Evolutionary conservation across 2,113 vertebrate species (phyloP), one percentile per base, ranked within the genome.

Genomic region (Anhinga rufa): DNA sequence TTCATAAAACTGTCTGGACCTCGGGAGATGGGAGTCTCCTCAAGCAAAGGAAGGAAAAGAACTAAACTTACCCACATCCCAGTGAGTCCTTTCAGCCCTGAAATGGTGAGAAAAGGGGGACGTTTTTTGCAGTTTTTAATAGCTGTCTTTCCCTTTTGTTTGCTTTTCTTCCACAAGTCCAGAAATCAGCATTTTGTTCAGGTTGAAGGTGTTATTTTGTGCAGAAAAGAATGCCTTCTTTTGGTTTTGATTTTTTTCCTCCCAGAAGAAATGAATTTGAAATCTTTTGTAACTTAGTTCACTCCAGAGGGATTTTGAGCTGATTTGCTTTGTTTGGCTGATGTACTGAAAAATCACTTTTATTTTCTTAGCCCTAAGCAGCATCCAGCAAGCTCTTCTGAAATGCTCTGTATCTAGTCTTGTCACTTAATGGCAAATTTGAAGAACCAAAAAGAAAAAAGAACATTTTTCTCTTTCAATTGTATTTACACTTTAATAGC

Each of bases 301-400:
- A 61, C 40, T 90, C 85, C 72, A 65, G 71, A 82, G 68, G 54
- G 71, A 88, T 88, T 91, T 88, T 83, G 86, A 80, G 71, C 62
- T 48, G 91, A 88, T 88, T 71, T 76, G 61, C 71, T 92, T 91
- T 69, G 71, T 88, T 91, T 88, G 93, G 89, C 86, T 12, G 1
- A 83, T 15, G 79, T 86, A 77, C 62, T 86, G 62, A 92, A 92
- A 92, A 86, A 92, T 83, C 40, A 46, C 42, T 77, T 71, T 28
- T 80, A 29, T 95, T 96, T 93, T 86, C 93, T 88, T 85, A 72
- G 80, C 71, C 62, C 58, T 55, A 69, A 87, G 82, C 82, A 76
- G 70, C 78, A 85, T 48, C 78, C 46, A 85, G 65, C n/a, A 72
- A 84, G 48, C 38, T 78, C 22, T 82, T 84, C 83, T 48, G 60